phyloP scores from a whole-genome alignment of 2,797 vertebrate genomes.

The Poecile montanus region DNA sequence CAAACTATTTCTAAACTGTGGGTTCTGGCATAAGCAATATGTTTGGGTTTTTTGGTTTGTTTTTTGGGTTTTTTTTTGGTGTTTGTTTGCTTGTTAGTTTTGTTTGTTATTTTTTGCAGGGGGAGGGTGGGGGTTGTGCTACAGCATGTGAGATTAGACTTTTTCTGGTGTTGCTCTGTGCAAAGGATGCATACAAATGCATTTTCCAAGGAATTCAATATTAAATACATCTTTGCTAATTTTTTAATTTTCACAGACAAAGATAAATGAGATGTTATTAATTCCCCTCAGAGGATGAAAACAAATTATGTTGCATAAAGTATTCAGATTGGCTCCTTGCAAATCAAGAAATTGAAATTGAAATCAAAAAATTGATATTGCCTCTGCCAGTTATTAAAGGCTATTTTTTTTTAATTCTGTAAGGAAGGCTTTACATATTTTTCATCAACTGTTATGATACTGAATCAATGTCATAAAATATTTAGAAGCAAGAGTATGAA shows the following conservation, averaged over 20 bases:
- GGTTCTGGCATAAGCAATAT: neutral
- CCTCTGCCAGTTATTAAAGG: neutral
- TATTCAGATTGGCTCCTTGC: neutral
- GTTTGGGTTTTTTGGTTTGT: neutral
- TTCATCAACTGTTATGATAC: neutral
- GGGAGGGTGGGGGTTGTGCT: fast-evolving
- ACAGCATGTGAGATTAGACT: neutral
- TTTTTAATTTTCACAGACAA: neutral
- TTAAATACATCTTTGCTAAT: neutral
- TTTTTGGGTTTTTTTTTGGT: neutral
- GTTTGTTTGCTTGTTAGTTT: neutral
- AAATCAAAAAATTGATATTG: neutral
- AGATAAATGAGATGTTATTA: neutral
- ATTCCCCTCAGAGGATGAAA: neutral
- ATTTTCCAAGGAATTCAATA: neutral
- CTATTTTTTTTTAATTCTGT: neutral
- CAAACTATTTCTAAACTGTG: neutral
- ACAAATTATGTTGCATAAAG: neutral
- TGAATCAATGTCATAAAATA: neutral
- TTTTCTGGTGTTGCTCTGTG: neutral
- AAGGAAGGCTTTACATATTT: neutral
- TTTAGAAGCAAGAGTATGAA: neutral
- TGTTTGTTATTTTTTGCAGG: neutral
- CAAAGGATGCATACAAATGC: neutral
- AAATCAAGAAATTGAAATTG: neutral